phyloP scores from a whole-genome alignment of 2,888 invertebrate species.

The Tipula unca region DNA sequence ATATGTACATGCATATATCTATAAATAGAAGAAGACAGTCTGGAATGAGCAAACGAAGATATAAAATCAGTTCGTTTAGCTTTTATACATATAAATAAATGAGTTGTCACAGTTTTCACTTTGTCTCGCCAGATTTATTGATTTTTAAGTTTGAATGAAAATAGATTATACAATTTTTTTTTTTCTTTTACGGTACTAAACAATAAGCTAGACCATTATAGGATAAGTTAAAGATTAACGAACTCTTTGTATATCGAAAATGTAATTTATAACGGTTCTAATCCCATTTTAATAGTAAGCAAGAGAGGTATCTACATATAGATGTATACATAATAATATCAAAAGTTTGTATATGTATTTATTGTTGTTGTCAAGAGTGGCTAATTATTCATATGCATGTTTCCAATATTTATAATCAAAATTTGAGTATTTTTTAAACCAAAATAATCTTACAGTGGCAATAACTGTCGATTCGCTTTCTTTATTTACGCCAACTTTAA shows the following conservation, averaged over 20 bases:
- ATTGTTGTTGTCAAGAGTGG: no score
- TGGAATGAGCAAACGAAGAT: background rate
- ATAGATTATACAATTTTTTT: background rate
- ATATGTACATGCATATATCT: background rate
- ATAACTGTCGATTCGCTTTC: no score
- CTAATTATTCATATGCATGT: no score
- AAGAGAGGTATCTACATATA: no score
- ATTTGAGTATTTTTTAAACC: no score
- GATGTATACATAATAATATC: no score
- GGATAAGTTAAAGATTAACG: background rate
- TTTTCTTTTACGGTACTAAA: background rate
- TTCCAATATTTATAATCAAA: no score
- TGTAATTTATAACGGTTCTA: background rate
- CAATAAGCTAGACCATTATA: background rate
- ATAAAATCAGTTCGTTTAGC: background rate
- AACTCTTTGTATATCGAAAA: background rate
- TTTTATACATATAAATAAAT: background rate
- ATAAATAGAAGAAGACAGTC: background rate
- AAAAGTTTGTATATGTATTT: no score
- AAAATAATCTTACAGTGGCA: no score
- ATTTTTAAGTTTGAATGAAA: background rate
- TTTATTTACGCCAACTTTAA: no score
- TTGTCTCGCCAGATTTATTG: background rate
- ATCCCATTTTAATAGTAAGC: background rate
- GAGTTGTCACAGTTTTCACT: background rate